phyloP scores from a whole-genome alignment of 2,888 invertebrate genomes.

The Barypeithes pellucidus region DNA sequence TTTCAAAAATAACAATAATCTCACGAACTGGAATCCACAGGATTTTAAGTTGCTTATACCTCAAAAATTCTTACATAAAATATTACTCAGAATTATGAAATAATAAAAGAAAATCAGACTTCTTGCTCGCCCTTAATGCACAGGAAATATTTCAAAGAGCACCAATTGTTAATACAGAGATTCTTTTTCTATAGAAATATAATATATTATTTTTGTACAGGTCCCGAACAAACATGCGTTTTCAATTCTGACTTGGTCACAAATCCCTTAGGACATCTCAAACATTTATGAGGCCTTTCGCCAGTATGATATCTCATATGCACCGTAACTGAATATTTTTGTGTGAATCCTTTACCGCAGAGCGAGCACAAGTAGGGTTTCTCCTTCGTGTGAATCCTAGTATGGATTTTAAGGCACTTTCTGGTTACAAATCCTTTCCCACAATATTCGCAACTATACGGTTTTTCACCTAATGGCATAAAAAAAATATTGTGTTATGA shows the following conservation, averaged over 20 bases:
- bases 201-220: background rate
- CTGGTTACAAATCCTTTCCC: slow-evolving; percentile 67
- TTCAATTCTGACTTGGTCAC: slow-evolving; percentile 53
- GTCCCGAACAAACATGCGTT: slow-evolving; percentile 44
- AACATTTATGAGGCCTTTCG: slow-evolving; percentile 72
- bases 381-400: slow-evolving; percentile 74
- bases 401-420: slow-evolving; percentile 72
- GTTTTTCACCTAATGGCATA: slow-evolving; percentile 68
- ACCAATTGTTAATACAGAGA: too few species aligned
- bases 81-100: too few species aligned
- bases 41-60: too few species aligned
- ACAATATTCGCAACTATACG: slow-evolving; percentile 65
- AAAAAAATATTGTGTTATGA: too few species aligned
- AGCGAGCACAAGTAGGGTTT: slow-evolving; percentile 74
- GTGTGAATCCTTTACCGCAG: slow-evolving; percentile 75
- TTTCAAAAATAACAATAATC: too few species aligned
- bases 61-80: too few species aligned
- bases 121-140: too few species aligned
- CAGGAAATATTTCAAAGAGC: too few species aligned
- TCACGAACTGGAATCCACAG: too few species aligned
- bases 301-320: slow-evolving; percentile 75
- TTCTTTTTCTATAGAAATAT: background rate
- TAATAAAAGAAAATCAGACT: too few species aligned
- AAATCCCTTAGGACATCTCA: slow-evolving; percentile 55
- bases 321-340: slow-evolving; percentile 73